A percentile compares a stretch with the other conserved stretches of the same genome.
These are phyloP conservation scores for Vireo griseus DNA, from an alignment of 2,797 vertebrate species.

Conservation along the genomic window DNA sequence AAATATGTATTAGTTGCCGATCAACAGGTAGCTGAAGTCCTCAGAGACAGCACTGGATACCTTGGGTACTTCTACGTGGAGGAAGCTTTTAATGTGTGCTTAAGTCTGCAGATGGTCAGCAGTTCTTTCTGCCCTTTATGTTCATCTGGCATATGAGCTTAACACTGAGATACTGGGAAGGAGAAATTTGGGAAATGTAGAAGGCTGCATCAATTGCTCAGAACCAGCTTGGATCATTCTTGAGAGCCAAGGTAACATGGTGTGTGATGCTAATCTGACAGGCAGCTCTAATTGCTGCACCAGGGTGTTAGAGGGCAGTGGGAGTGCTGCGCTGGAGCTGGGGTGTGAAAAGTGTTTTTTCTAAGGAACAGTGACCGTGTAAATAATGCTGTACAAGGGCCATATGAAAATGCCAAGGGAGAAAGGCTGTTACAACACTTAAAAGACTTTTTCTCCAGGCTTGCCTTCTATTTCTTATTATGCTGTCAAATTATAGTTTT, in stretches of 20 bases:
- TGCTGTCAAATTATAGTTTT: neutral
- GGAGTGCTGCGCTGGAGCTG: neutral
- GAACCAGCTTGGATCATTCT: neutral
- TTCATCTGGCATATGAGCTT: neutral
- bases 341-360: neutral
- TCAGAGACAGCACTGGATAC: neutral
- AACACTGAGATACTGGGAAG: neutral
- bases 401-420: neutral
- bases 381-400: neutral
- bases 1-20: neutral
- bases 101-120: neutral
- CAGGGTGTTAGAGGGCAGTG: neutral
- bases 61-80: accelerated
- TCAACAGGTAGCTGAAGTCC: neutral
- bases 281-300: neutral
- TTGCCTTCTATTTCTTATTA: neutral
- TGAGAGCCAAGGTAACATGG: neutral
- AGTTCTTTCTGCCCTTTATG: neutral
- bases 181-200: neutral
- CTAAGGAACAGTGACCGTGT: neutral
- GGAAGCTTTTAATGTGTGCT: neutral
- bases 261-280: neutral
- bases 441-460: neutral
- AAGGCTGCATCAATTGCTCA: neutral
- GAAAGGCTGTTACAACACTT: neutral